A percentile compares a stretch with the other conserved stretches of the same genome.
Conservation (phyloP, 2,888 invertebrate species). For the Hypena proboscidalis region DNA sequence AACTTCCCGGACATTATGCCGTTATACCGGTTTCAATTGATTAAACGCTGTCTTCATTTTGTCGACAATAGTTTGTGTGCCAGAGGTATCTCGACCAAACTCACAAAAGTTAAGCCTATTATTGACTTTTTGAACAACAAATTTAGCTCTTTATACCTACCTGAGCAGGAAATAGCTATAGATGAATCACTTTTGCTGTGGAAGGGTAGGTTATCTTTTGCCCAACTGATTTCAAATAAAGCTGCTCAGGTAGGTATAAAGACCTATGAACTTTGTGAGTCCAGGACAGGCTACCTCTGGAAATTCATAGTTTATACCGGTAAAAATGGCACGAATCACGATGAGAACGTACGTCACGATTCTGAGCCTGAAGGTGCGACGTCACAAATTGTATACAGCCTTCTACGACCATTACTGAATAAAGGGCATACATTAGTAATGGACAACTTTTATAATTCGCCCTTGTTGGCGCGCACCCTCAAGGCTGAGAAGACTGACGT, state of each 20-base stretch:
- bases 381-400: slow-evolving; percentile 7
- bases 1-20: no score
- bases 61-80: no score
- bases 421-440: slow-evolving; percentile 5
- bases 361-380: slow-evolving; percentile 2
- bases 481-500: slow-evolving; percentile 8
- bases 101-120: slow-evolving; percentile 9
- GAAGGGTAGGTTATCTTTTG: slow-evolving; percentile 10
- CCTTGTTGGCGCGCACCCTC: slow-evolving; percentile 1
- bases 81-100: slow-evolving; percentile 2
- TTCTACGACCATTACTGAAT: slow-evolving; percentile 1
- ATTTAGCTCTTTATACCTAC: slow-evolving; percentile 11
- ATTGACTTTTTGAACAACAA: slow-evolving; percentile 10
- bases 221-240: slow-evolving; percentile 16
- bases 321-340: not conserved
- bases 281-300: no score
- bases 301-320: slow-evolving; percentile 11
- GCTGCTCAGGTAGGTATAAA: slow-evolving; percentile 14
- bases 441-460: slow-evolving; percentile 16
- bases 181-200: slow-evolving; percentile 13
- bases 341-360: no score
- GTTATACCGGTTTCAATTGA: no score
- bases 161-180: slow-evolving; percentile 14
- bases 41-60: no score
- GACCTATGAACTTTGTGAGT: slow-evolving; percentile 15